phyloP scores from a whole-genome alignment of 2,113 vertebrate genomes.

The Callopanchax toddi region DNA sequence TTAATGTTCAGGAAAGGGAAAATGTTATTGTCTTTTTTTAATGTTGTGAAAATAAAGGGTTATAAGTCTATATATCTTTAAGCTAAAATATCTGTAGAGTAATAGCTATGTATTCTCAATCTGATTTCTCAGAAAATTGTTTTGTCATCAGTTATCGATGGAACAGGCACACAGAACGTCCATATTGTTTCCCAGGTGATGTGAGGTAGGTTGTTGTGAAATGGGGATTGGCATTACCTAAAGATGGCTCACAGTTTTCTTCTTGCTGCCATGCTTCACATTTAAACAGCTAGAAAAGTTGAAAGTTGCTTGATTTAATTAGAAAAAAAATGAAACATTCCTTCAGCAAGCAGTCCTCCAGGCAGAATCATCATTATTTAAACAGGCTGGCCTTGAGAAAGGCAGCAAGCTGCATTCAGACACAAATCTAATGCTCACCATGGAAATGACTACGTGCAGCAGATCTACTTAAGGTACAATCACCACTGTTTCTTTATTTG shows the following conservation, averaged over 20 bases:
- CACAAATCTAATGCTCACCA: constrained; percentile 71
- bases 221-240: constrained; percentile 70
- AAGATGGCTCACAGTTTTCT: constrained; percentile 70
- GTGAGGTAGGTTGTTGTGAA: constrained; percentile 54
- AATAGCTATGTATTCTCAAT: constrained; percentile 40
- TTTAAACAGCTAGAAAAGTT: constrained; percentile 82
- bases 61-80: too few relatives aligned
- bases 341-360: constrained; percentile 73
- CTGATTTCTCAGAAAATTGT: constrained; percentile 31
- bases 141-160: constrained; percentile 46
- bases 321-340: constrained; percentile 74
- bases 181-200: constrained; percentile 62
- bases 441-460: constrained; percentile 60
- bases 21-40: too few relatives aligned
- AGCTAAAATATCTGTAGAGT: constrained; percentile 36
- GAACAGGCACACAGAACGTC: constrained; percentile 39
- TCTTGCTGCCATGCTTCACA: constrained; percentile 72
- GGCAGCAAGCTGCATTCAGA: constrained; percentile 70
- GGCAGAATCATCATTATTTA: constrained; percentile 81
- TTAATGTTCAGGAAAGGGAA: too few relatives aligned
- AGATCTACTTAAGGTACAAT: constrained; percentile 60
- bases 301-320: constrained; percentile 82
- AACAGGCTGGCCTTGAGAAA: constrained; percentile 75
- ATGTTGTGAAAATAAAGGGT: too few relatives aligned
- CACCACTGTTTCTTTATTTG: constrained; percentile 44